Conservation (phyloP, 2,113 vertebrate genomes). For the Chaetura pelagica region DNA sequence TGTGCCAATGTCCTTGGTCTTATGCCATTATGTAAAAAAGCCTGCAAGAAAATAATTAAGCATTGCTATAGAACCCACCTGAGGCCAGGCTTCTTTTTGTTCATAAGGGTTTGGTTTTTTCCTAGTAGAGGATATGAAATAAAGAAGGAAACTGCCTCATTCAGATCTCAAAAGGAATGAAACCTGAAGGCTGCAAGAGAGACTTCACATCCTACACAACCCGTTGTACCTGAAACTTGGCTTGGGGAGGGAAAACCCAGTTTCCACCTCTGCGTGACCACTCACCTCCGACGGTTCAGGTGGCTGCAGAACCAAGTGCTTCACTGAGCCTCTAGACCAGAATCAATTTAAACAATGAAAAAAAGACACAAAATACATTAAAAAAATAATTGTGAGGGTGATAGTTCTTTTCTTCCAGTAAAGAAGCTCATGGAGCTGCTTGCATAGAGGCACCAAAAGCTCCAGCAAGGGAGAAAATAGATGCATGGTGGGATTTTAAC, state of each 20-base stretch:
- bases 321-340: not conserved
- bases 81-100: not conserved
- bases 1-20: not conserved
- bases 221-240: fast-evolving
- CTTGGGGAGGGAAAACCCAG: not conserved
- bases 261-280: not conserved
- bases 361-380: too few relatives aligned
- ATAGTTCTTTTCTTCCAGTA: fast-evolving
- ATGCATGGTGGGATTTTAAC: not conserved
- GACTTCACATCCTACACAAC: fast-evolving
- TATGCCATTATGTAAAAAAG: not conserved
- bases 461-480: fast-evolving
- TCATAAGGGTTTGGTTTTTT: too few relatives aligned
- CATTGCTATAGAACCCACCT: not conserved
- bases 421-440: not conserved
- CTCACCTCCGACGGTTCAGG: fast-evolving
- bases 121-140: fast-evolving
- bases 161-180: not conserved
- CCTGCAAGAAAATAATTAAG: not conserved
- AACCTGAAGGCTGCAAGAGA: not conserved
- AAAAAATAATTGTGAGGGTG: too few relatives aligned
- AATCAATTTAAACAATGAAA: not conserved
- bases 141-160: not conserved
- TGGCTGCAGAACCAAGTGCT: fast-evolving
- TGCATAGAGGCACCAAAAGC: fast-evolving